Evolutionary conservation across 92 coral and sea anemone genomes (phyloP).

Genomic region (Umimayanthus chanpuru): DNA sequence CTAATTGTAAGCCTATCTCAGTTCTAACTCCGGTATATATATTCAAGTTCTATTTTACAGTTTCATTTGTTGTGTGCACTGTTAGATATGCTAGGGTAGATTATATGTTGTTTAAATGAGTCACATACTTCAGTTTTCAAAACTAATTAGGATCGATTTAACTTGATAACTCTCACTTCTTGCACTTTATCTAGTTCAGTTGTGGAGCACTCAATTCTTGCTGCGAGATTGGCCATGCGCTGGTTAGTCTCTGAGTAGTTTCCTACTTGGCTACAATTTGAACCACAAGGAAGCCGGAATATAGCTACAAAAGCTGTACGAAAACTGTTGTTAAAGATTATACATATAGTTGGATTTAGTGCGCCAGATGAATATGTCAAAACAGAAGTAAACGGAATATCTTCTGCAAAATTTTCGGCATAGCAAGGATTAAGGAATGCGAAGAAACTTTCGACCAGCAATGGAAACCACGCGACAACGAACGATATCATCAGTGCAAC

Average conservation of each 20-base stretch:
- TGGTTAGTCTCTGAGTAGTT: not conserved
- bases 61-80: too few species aligned
- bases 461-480: not conserved
- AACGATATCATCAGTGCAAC: not conserved
- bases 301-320: not conserved
- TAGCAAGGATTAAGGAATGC: not conserved
- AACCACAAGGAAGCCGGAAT: not conserved
- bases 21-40: too few species aligned
- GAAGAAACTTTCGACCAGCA: not conserved
- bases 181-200: not conserved
- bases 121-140: too few species aligned
- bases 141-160: not conserved
- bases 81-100: too few species aligned
- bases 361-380: not conserved
- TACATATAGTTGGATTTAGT: not conserved
- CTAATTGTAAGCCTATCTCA: too few species aligned
- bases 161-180: not conserved
- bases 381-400: not conserved
- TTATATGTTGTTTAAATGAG: too few species aligned
- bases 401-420: not conserved
- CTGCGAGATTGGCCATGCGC: not conserved
- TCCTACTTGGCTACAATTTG: not conserved
- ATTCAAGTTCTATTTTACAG: too few species aligned
- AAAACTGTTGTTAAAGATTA: not conserved
- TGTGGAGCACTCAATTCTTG: not conserved